These are phyloP conservation scores for Anorthoa munda DNA, from an alignment of 2,888 invertebrate species.

Conservation along the genomic window DNA sequence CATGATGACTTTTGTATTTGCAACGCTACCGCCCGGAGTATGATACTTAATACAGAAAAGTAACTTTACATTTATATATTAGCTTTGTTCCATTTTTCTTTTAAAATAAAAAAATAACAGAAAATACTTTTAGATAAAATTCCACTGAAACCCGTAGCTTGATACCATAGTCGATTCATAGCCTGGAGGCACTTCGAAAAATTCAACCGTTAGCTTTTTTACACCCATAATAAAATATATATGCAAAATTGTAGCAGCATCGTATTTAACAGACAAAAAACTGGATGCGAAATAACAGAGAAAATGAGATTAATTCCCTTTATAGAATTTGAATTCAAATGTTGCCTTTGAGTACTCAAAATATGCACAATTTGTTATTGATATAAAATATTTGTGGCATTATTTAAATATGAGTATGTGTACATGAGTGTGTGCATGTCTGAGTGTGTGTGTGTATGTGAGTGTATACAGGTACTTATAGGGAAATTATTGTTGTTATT, in stretches of 20 bases:
- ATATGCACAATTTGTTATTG: background rate
- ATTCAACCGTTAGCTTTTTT: constrained; percentile 33
- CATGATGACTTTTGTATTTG: too few relatives aligned
- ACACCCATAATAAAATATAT: constrained; percentile 22
- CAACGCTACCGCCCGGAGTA: too few relatives aligned
- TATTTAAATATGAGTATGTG: background rate
- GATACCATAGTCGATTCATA: constrained; percentile 18
- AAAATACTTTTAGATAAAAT: constrained; percentile 26
- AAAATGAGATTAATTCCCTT: background rate
- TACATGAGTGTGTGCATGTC: too few relatives aligned
- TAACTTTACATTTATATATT: background rate
- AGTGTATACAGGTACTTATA: too few relatives aligned
- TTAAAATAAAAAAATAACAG: background rate
- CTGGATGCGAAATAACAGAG: constrained; percentile 3
- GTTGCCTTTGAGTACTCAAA: constrained; percentile 3
- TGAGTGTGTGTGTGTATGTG: too few relatives aligned
- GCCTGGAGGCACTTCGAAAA: constrained; percentile 35
- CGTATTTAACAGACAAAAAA: constrained; percentile 2
- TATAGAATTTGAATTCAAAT: background rate
- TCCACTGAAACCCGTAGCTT: constrained; percentile 12
- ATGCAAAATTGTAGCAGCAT: constrained; percentile 24
- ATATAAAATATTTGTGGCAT: background rate
- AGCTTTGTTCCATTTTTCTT: background rate
- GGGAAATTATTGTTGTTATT: background rate
- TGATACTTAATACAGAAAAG: background rate